Evolutionary conservation across 1,140 invertebrate species (phyloP), one percentile per base, ranked within the genome.

Genomic region (Centruroides vittatus): DNA sequence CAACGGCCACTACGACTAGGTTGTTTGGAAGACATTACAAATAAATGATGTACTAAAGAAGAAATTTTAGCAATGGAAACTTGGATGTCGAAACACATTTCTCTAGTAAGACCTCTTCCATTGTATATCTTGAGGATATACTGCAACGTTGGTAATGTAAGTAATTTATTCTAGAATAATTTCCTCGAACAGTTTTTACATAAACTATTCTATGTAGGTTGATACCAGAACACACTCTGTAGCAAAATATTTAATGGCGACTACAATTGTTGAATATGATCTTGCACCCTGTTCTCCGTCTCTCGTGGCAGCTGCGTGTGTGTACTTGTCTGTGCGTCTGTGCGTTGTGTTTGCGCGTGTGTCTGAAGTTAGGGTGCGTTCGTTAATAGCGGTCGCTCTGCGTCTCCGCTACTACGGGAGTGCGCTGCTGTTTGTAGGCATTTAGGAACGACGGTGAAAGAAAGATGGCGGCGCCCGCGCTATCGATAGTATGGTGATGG

Each of bases 21-120:
- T 3, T 93, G 98, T 73, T 97, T 94, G 78, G 85, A 92, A 7
- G 94, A 87, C 69, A 89, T 97, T 50, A 89, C 91, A 13, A 93
- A 94, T 73, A 84, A 92, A 72, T 84, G 90, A 0, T 97, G 91
- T 70, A 81, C 80, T 0, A 86, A 84, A 67, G 69, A 76, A 8
- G 85, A 96, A 67, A 85, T 98, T 47, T 74, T 87, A 13, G 75
- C 80, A 55, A 96, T 94, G 85, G 94, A 98, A 56, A 61, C 60
- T 9, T 9, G 10, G 2, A 77, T 78, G 34, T 76, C 95, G 13
- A 79, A 77, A 61, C 78, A 89, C 61, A 97, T 86, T 71, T 84
- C 84, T 66, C 79, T 98, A 52, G 86, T 88, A 13, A 80, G 85
- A 70, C 93, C 93, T 4, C 76, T 91, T 57, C 86, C 90, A 1